Evolutionary conservation across 2,888 invertebrate genomes (phyloP).

Genomic region (Hemaris fuciformis): DNA sequence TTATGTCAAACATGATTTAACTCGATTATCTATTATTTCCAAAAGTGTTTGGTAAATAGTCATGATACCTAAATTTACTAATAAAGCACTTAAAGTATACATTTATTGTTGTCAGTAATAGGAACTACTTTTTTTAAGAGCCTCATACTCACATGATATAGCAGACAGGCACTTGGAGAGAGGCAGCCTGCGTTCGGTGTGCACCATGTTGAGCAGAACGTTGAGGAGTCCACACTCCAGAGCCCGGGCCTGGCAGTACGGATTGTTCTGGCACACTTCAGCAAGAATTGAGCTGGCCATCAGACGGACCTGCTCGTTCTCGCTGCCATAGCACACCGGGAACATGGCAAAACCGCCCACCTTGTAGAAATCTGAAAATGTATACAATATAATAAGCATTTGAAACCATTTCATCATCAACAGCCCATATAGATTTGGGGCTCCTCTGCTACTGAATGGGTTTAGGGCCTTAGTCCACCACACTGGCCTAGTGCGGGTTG

Average conservation of each 20-base stretch:
- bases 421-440: too few species aligned
- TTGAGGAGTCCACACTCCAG: constrained; percentile 85
- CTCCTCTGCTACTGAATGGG: too few species aligned
- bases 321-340: constrained; percentile 83
- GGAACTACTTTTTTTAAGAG: too few species aligned
- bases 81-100: background rate
- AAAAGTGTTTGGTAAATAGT: too few species aligned
- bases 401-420: too few species aligned
- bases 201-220: constrained; percentile 81
- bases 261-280: constrained; percentile 92
- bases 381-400: background rate
- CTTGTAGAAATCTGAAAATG: constrained; percentile 88
- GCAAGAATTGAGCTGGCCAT: constrained; percentile 87
- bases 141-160: constrained; percentile 85
- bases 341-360: constrained; percentile 91
- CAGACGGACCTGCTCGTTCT: constrained; percentile 83
- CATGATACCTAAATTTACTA: too few species aligned
- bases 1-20: too few species aligned
- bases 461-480: too few species aligned
- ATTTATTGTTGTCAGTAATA: background rate
- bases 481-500: too few species aligned
- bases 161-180: constrained; percentile 88
- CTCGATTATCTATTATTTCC: too few species aligned
- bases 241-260: constrained; percentile 88
- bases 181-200: constrained; percentile 80